Evolutionary conservation across 2,113 vertebrate genomes (phyloP), one percentile per base, ranked within the genome.

Genomic region (Lasiurus cinereus): DNA sequence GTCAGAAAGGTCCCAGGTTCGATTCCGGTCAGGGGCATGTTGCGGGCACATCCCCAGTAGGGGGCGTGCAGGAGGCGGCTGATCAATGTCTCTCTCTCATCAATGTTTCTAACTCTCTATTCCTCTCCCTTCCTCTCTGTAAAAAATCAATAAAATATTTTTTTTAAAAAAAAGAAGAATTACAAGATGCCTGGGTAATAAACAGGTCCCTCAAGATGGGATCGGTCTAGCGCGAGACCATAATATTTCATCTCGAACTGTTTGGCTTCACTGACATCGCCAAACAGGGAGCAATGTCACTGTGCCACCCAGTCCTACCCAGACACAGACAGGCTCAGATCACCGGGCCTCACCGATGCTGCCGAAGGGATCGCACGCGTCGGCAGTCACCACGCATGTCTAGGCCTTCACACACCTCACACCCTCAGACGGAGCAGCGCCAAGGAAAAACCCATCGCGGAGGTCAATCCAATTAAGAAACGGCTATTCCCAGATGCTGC

Each of bases 191-290:
- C 69, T 27, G 29, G 69, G 87, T 48, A 83, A 92, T 9, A 27
- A 96, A 52, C 36, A 66, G 0, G 0, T 79, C 10, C 33, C 59
- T n/a, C 1, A 0, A 92, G 54, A 15, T 43, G 93, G 6, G 70
- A 64, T 29, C 86, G 54, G 19, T 0, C 0, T 80, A 31, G 88
- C 95, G 90, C 56, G 27, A 72, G 9, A 21, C 69, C 83, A 43
- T 92, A 95, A 88, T 52, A 84, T 92, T 93, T 92, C 84, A 92
- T 67, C 31, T 90, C 74, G 92, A 94, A 21, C 31, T 91, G 67
- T 19, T 90, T 59, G 88, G 54, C 72, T 33, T 50, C 94, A 74
- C 67, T 76, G 78, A 91, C 87, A 70, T 62, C 73, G 7, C 76
- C 92, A 82, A 82, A 91, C 16, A 2, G 86, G 36, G 33, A 88